Evolutionary conservation across 2,888 invertebrate genomes (phyloP).

Genomic region (Scaeva pyrastri): DNA sequence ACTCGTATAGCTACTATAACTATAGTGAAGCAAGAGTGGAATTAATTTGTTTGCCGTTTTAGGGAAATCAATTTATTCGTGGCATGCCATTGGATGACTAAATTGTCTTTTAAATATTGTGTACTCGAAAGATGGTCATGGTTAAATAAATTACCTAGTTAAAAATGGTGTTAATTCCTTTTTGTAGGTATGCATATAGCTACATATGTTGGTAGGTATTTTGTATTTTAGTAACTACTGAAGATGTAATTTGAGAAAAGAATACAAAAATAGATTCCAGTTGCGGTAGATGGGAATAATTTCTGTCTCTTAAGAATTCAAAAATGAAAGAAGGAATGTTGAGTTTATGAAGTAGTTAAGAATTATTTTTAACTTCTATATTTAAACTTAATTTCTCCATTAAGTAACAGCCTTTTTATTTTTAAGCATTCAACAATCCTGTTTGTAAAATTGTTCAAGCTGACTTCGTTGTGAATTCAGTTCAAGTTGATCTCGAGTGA

Average conservation of each 20-base stretch:
- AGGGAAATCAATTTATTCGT: slow-evolving; percentile 53
- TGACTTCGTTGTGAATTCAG: too few species aligned
- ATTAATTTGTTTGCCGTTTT: slow-evolving; percentile 66
- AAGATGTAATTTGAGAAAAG: background rate
- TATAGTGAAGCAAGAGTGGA: slow-evolving; percentile 19
- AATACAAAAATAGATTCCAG: background rate
- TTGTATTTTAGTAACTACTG: background rate
- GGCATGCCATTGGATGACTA: slow-evolving; percentile 42
- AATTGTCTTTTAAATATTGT: slow-evolving; percentile 29
- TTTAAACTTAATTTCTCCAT: background rate
- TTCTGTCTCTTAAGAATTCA: background rate
- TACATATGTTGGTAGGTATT: background rate
- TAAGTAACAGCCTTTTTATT: background rate
- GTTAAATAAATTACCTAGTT: slow-evolving; percentile 30
- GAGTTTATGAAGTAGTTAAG: background rate
- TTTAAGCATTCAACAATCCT: too few species aligned
- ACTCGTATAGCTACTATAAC: too few species aligned
- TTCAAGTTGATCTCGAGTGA: too few species aligned
- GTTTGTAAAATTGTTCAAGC: too few species aligned
- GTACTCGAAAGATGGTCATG: slow-evolving; percentile 24
- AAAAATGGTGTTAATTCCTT: slow-evolving; percentile 39
- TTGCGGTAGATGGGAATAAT: background rate
- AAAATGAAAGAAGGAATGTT: background rate
- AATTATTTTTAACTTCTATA: background rate
- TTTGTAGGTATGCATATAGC: background rate